A percentile compares a stretch with the other conserved stretches of the same genome.
Evolutionary conservation across 2,113 vertebrate genomes (phyloP).

Genomic region (Procapra przewalskii): DNA sequence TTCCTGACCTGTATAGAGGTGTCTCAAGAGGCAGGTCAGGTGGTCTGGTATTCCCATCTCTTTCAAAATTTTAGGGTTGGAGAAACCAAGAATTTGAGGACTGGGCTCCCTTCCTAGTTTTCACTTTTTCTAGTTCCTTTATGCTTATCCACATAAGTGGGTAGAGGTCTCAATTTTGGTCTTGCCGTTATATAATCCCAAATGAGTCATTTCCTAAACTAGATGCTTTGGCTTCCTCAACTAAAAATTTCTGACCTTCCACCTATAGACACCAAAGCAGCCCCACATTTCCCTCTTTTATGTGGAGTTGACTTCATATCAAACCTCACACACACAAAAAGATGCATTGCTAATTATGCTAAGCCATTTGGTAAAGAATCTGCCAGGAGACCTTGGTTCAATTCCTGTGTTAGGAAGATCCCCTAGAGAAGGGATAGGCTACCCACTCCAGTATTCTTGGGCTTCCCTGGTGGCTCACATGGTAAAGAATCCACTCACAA

Average conservation of each 20-base stretch:
- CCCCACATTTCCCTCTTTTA: neutral
- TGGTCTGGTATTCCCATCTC: no score
- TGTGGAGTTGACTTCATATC: neutral
- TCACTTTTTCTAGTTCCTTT: neutral
- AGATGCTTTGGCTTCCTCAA: neutral
- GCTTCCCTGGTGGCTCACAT: neutral
- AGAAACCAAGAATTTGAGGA: neutral
- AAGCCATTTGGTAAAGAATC: neutral
- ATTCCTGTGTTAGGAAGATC: neutral
- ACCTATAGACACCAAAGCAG: neutral
- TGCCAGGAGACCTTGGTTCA: neutral
- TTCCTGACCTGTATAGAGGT: no score
- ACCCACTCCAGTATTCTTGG: neutral
- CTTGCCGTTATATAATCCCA: neutral
- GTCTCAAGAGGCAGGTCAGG: no score
- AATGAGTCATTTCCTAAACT: neutral
- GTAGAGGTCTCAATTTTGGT: neutral
- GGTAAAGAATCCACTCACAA: neutral
- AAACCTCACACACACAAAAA: neutral
- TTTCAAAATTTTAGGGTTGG: neutral
- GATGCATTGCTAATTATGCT: neutral
- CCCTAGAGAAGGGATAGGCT: neutral
- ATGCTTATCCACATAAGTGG: neutral
- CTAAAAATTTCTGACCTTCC: neutral
- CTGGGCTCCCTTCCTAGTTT: neutral